A percentile compares a stretch with the other conserved stretches of the same genome.
Conservation (phyloP, 1,140 invertebrate species). For the Drosophila willistoni region DNA sequence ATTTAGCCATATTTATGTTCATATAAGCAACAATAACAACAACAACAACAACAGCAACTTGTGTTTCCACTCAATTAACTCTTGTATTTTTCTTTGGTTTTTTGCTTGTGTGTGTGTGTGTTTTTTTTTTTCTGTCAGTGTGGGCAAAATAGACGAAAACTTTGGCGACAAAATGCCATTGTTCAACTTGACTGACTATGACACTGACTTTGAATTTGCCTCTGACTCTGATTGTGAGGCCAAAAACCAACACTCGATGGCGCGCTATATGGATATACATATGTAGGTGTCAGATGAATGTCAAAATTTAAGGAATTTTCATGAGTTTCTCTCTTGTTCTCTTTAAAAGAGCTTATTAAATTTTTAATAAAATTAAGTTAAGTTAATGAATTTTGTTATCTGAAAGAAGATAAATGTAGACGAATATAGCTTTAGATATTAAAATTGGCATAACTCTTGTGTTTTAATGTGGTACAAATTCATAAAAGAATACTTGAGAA, state of each 20-base stretch:
- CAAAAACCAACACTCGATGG: background rate
- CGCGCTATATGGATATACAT: background rate
- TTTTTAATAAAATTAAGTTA: too few relatives aligned
- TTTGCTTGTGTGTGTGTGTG: too few relatives aligned
- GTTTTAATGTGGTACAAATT: too few relatives aligned
- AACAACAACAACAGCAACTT: background rate
- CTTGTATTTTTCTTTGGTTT: background rate
- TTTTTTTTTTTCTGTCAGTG: background rate
- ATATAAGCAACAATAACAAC: background rate
- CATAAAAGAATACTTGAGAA: too few relatives aligned
- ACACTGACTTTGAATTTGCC: background rate
- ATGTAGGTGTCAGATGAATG: background rate
- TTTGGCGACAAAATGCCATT: constrained; percentile 23
- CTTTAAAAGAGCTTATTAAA: too few relatives aligned
- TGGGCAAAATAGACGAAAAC: background rate
- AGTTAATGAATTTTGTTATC: too few relatives aligned
- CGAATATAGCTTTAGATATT: too few relatives aligned
- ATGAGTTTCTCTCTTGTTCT: too few relatives aligned
- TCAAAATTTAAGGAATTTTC: background rate
- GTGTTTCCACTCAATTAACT: constrained; percentile 11
- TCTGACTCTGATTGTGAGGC: background rate
- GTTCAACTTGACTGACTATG: constrained; percentile 24
- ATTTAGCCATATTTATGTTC: constrained; percentile 5
- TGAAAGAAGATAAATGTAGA: too few relatives aligned
- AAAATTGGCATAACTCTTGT: too few relatives aligned